Conservation (phyloP, 1,140 invertebrate genomes). For the Drosophila obscura region DNA sequence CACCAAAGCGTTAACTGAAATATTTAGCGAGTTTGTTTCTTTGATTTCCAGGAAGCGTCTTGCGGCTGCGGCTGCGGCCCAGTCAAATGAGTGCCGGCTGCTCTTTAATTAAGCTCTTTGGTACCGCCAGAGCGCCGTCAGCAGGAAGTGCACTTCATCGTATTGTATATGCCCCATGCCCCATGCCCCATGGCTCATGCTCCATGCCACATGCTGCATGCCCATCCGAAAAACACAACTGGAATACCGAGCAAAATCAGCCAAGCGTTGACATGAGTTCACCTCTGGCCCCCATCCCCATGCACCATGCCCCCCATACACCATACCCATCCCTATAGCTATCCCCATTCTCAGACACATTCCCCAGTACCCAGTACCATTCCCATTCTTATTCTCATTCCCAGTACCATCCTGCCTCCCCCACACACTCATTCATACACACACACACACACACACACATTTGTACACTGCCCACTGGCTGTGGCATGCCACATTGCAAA, state of each 20-base stretch:
- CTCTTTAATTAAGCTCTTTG: conserved; percentile 74
- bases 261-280: conserved; percentile 74
- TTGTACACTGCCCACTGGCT: neutral
- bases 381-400: neutral
- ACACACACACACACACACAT: conserved; percentile 9
- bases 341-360: conserved; percentile 1
- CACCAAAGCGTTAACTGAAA: conserved; percentile 82
- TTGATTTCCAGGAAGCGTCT: conserved; percentile 79
- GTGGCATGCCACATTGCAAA: conserved; percentile 34
- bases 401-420: conserved; percentile 2
- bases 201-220: too few relatives aligned
- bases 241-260: conserved; percentile 44
- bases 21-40: conserved; percentile 82
- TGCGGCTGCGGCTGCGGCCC: conserved; percentile 24
- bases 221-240: conserved; percentile 28
- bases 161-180: too few relatives aligned
- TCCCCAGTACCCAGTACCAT: conserved; percentile 3
- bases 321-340: conserved; percentile 1
- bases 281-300: conserved; percentile 24
- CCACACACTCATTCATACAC: conserved; percentile 4
- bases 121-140: conserved; percentile 58
- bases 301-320: conserved; percentile 1
- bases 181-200: too few relatives aligned
- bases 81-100: conserved; percentile 72
- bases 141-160: conserved; percentile 53